phyloP scores from a whole-genome alignment of 2,113 vertebrate genomes.

The Nesoenas mayeri region DNA sequence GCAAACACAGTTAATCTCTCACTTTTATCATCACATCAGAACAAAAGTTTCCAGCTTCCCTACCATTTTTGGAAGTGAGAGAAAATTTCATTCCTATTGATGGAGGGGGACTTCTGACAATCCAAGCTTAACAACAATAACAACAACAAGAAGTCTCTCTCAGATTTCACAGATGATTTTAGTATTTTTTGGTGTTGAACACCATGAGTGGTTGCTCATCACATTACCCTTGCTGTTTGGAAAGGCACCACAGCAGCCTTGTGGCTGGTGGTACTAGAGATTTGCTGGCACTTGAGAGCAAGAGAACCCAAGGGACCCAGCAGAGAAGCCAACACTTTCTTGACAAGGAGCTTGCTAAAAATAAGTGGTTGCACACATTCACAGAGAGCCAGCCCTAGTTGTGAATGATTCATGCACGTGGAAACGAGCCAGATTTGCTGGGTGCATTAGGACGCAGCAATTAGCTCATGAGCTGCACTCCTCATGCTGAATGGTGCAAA shows the following conservation, averaged over 20 bases:
- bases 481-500: neutral
- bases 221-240: neutral
- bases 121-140: neutral
- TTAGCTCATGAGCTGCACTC: neutral
- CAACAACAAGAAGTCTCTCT: neutral
- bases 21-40: conserved; percentile 18
- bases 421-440: neutral
- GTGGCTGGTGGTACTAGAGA: rapidly evolving
- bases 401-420: neutral
- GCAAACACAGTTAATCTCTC: neutral
- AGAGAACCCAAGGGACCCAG: neutral
- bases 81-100: neutral
- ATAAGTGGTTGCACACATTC: neutral
- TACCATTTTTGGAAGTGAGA: conserved; percentile 33
- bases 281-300: neutral
- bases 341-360: neutral
- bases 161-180: neutral
- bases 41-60: neutral
- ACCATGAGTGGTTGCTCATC: neutral
- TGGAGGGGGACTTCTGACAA: neutral
- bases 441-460: neutral
- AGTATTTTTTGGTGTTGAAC: neutral
- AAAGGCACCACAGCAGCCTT: neutral
- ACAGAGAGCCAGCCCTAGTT: neutral
- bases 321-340: neutral